These are phyloP conservation scores for Hyalella azteca DNA, from an alignment of 2,888 invertebrate species.

Conservation along the genomic window DNA sequence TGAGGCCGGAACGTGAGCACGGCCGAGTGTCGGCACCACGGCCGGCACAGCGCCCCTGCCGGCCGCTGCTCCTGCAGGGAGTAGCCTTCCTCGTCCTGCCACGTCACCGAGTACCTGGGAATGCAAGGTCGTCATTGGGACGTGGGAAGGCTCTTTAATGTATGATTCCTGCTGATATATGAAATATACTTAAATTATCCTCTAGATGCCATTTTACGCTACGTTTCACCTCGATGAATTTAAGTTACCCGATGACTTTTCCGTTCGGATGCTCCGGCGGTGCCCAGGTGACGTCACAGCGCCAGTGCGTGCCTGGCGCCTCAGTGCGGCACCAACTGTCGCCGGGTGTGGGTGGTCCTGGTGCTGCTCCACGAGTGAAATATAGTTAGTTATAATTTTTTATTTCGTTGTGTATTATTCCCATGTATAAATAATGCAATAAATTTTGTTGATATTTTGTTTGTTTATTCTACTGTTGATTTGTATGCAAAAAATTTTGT, in stretches of 20 bases:
- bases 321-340: constrained; percentile 40
- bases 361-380: constrained; percentile 39
- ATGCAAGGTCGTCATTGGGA: too few relatives aligned
- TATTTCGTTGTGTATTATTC: too few relatives aligned
- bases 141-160: neutral
- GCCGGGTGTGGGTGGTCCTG: constrained; percentile 40
- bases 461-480: too few relatives aligned
- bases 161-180: neutral
- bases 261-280: constrained; percentile 1
- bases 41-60: constrained; percentile 1
- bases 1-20: constrained; percentile 38
- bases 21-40: neutral
- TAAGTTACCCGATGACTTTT: constrained; percentile 20
- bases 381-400: too few relatives aligned
- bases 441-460: too few relatives aligned
- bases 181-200: neutral
- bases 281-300: constrained; percentile 47
- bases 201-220: neutral
- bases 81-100: constrained; percentile 46
- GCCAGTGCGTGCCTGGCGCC: constrained; percentile 49
- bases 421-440: too few relatives aligned
- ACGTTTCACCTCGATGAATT: neutral
- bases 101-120: constrained; percentile 41
- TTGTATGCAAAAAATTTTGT: too few relatives aligned
- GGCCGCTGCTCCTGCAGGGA: constrained; percentile 21